phyloP scores from a whole-genome alignment of 2,113 vertebrate genomes.

The Paralichthys olivaceus region DNA sequence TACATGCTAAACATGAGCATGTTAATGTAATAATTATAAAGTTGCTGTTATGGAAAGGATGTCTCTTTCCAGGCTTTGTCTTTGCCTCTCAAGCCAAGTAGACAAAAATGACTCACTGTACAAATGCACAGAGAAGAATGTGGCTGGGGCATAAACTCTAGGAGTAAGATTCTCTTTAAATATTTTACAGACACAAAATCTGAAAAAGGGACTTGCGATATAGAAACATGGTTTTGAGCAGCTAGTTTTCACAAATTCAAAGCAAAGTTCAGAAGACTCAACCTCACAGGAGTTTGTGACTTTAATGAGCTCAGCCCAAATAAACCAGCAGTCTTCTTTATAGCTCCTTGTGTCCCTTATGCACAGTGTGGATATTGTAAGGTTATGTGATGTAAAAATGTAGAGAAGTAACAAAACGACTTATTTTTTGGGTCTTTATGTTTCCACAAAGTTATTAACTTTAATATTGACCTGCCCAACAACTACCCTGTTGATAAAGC shows the following conservation, averaged over 20 bases:
- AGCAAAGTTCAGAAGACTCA: slow-evolving; percentile 42
- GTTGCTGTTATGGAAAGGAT: slow-evolving; percentile 1
- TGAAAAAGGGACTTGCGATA: slow-evolving; percentile 24
- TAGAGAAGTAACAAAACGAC: not conserved
- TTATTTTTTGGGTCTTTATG: not conserved
- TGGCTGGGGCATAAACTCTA: slow-evolving; percentile 12
- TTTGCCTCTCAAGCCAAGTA: not conserved
- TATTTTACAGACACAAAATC: slow-evolving; percentile 45
- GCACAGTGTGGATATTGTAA: slow-evolving; percentile 9
- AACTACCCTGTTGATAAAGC: no score
- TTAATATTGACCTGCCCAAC: not conserved
- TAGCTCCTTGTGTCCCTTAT: slow-evolving; percentile 17
- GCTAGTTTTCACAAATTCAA: not conserved
- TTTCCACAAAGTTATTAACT: not conserved
- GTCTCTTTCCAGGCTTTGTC: slow-evolving; percentile 10
- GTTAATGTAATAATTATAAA: no score
- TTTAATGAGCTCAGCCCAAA: slow-evolving; percentile 46
- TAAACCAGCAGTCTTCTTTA: slow-evolving; percentile 28
- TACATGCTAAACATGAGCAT: not conserved
- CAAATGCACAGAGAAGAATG: slow-evolving; percentile 26
- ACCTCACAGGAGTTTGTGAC: slow-evolving; percentile 6
- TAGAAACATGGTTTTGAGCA: not conserved
- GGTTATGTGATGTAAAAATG: not conserved
- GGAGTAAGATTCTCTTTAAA: slow-evolving; percentile 38
- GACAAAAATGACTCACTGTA: slow-evolving; percentile 3